Percentiles rank a stretch among this genome's conserved stretches.
Conservation (phyloP, 2,888 invertebrate species). For the Cryptosula pallasiana region DNA sequence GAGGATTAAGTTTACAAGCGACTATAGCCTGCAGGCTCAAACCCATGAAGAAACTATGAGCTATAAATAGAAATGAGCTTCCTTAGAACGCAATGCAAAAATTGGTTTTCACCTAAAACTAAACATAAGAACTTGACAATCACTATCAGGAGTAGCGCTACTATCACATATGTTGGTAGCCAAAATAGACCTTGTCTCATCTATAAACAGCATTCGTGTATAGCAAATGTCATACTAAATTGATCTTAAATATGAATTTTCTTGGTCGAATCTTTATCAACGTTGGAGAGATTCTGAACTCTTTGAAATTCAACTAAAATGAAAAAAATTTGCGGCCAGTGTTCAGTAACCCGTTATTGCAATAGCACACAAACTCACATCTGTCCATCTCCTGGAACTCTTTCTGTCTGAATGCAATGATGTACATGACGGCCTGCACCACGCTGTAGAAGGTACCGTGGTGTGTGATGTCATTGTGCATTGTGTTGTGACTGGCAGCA, state of each 20-base stretch:
- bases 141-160: no score
- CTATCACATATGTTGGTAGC: no score
- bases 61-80: no score
- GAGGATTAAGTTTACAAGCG: slow-evolving; percentile 78
- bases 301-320: background rate
- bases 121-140: no score
- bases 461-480: slow-evolving; percentile 62
- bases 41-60: slow-evolving; percentile 70
- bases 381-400: slow-evolving; percentile 72
- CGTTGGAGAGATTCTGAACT: background rate
- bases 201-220: no score
- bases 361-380: slow-evolving; percentile 54
- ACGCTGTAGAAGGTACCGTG: slow-evolving; percentile 86
- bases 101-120: no score
- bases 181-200: no score
- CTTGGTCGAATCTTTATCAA: background rate
- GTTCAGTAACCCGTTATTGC: background rate
- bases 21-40: slow-evolving; percentile 81
- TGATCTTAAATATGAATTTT: no score
- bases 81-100: no score
- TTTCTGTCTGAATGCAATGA: slow-evolving; percentile 81
- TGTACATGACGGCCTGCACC: slow-evolving; percentile 87
- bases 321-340: background rate
- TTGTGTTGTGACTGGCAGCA: slow-evolving; percentile 51
- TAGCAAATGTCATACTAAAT: no score